These are phyloP conservation scores for Cantharis nigra DNA, from an alignment of 2,888 invertebrate genomes.

Conservation along the genomic window DNA sequence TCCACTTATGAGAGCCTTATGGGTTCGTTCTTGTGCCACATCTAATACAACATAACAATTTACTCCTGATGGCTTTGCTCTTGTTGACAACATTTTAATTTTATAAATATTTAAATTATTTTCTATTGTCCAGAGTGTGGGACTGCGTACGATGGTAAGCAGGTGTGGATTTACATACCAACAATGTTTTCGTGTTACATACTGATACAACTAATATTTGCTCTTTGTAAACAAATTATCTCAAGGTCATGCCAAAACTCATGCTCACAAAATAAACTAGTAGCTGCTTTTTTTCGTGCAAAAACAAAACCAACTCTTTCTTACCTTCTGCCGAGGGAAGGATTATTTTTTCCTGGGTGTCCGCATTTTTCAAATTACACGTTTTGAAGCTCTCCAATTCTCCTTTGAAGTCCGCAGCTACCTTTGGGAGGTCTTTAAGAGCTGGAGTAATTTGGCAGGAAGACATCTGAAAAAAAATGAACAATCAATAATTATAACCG, in stretches of 20 bases:
- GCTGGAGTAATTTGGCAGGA: slow-evolving; percentile 64
- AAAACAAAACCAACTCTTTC: not conserved
- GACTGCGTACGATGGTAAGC: slow-evolving; percentile 11
- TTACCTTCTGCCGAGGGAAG: slow-evolving; percentile 92
- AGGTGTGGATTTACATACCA: slow-evolving; percentile 20
- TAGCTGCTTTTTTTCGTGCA: not conserved
- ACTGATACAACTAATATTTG: not conserved
- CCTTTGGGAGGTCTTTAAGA: slow-evolving; percentile 90
- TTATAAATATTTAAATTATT: not conserved
- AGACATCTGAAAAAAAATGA: slow-evolving; percentile 47
- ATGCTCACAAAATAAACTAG: slow-evolving; percentile 4
- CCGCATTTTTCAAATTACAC: slow-evolving; percentile 84
- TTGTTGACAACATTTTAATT: not conserved
- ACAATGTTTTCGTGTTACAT: not conserved
- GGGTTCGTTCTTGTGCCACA: slow-evolving; percentile 75
- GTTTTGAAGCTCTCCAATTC: slow-evolving; percentile 92
- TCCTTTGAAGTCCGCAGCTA: slow-evolving; percentile 84
- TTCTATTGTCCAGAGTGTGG: slow-evolving; percentile 2
- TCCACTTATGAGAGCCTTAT: slow-evolving; percentile 75
- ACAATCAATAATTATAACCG: not conserved
- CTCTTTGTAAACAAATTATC: not conserved
- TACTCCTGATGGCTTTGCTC: not conserved
- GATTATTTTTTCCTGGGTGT: slow-evolving; percentile 89
- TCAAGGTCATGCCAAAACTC: slow-evolving; percentile 1
- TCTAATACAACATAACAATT: slow-evolving; percentile 56